phyloP scores from a whole-genome alignment of 2,888 invertebrate species.

The Folsomia manolachei region DNA sequence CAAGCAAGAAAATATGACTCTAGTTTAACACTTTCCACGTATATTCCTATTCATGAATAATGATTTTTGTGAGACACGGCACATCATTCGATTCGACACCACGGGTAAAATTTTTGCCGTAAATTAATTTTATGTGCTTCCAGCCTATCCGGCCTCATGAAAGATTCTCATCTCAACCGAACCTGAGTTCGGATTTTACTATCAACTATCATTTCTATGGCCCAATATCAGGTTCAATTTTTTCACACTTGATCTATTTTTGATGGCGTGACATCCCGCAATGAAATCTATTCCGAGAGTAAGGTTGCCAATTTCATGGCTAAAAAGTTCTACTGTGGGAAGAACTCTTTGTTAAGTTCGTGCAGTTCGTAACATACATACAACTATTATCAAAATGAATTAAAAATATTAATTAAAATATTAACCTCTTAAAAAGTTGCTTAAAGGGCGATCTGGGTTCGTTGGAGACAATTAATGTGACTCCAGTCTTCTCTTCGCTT shows the following conservation, averaged over 20 bases:
- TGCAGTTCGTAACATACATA: no score
- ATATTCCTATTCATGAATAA: neutral
- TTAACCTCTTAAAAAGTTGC: constrained; percentile 49
- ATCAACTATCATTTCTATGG: neutral
- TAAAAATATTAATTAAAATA: constrained; percentile 15
- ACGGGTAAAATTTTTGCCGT: no score
- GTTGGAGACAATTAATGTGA: constrained; percentile 43
- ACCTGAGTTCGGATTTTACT: neutral
- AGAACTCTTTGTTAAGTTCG: no score
- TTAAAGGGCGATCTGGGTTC: constrained; percentile 47
- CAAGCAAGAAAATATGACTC: neutral
- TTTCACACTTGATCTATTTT: neutral
- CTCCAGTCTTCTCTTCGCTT: constrained; percentile 47
- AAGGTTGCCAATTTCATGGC: neutral
- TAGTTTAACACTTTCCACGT: neutral
- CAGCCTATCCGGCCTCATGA: neutral
- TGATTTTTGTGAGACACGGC: neutral
- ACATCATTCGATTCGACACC: neutral
- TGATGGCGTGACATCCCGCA: neutral
- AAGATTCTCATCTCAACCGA: neutral
- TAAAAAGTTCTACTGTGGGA: no score
- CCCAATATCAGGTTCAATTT: neutral
- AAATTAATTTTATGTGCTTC: no score
- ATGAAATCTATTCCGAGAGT: neutral
- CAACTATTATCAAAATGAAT: no score